phyloP scores from a whole-genome alignment of 1,140 invertebrate genomes.

The honey bee (Apis mellifera) region DNA sequence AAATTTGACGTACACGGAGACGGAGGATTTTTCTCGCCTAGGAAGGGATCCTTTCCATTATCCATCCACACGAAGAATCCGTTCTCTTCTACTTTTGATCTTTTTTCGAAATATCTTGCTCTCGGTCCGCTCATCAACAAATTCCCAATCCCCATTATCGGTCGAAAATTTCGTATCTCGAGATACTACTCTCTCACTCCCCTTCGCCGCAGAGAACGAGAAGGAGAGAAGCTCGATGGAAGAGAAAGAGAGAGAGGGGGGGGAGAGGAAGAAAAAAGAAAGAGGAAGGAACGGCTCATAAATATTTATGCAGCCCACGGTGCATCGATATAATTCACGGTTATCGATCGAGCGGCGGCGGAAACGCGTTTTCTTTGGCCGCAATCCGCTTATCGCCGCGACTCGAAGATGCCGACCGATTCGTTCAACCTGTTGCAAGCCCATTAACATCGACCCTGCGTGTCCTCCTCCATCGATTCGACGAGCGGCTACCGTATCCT shows the following conservation, averaged over 20 bases:
- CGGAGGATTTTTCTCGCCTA: background rate
- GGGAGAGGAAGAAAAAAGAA: background rate
- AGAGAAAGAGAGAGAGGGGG: too few relatives aligned
- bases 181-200: too few relatives aligned
- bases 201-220: too few relatives aligned
- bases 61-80: too few relatives aligned
- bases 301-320: slow-evolving; percentile 35
- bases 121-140: background rate
- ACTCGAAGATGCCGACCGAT: slow-evolving; percentile 60
- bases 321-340: slow-evolving; percentile 53
- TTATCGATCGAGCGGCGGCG: slow-evolving; percentile 36
- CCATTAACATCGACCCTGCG: slow-evolving; percentile 64
- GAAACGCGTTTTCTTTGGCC: slow-evolving; percentile 16
- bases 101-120: background rate
- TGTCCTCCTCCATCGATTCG: slow-evolving; percentile 61
- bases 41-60: background rate
- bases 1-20: background rate
- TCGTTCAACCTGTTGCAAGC: slow-evolving; percentile 69
- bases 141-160: slow-evolving; percentile 11
- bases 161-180: background rate
- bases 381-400: slow-evolving; percentile 59
- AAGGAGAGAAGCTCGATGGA: too few relatives aligned
- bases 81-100: too few relatives aligned
- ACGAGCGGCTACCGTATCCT: slow-evolving; percentile 11
- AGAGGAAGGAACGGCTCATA: background rate